Evolutionary conservation across 2,113 vertebrate genomes (phyloP), one percentile per base, ranked within the genome.

Genomic region (Colossoma macropomum): DNA sequence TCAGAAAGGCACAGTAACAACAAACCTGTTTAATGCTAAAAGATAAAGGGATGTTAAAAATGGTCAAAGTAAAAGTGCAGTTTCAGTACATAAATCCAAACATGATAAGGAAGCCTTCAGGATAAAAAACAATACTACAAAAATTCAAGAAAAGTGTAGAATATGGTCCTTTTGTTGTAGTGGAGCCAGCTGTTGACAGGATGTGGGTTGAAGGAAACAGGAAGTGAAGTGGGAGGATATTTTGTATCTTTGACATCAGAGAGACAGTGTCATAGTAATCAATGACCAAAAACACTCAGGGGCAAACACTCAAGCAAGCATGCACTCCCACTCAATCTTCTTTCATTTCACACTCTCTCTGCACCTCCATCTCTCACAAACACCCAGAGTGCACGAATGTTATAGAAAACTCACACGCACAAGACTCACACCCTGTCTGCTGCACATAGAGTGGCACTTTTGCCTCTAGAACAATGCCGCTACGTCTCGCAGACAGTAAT

Each of bases 401-500:
- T 62, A 62, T 62, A 27, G 59, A 62, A 62, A 25, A 27, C n/a
- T 62, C 59, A 62, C n/a, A 27, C 25, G 2, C 8, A 27, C 1
- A 62, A 75, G 68, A 75, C 71, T 78, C 32, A 75, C 17, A 69
- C 32, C 79, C 70, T 45, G 41, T 59, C 52, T 56, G 21, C 68
- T 11, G 48, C 52, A 56, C 34, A 74, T 75, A 32, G 71, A 84
- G 63, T 78, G 82, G 48, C 71, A 84, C 84, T 85, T 62, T 69
- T 83, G 72, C 72, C 34, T 83, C 65, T 65, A 83, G 56, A 85
- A 85, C 71, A 85, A 82, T 73, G 62, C 27, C 16, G 23, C 62
- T 45, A 48, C 75, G 63, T 77, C 84, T 80, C 63, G 66, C 75
- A 85, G 84, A 80, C 60, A 60, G 69, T 77, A 83, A 85, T 83